Percentiles rank a stretch among this genome's conserved stretches.
Evolutionary conservation across 2,888 invertebrate species (phyloP).

Genomic region (Tachystola acroxantha): DNA sequence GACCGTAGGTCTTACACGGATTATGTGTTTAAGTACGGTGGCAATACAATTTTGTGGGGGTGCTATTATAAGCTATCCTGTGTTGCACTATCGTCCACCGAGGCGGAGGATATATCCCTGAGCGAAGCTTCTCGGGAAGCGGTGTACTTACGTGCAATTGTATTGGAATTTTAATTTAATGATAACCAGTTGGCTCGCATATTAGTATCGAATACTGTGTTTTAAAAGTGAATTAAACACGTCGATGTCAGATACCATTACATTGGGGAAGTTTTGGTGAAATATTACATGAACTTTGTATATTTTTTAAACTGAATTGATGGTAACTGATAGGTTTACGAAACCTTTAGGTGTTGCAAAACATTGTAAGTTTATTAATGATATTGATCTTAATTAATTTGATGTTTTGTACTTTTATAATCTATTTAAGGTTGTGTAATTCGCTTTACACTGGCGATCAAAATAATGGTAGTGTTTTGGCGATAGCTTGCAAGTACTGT

Average conservation of each 20-base stretch:
- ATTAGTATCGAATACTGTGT: slow-evolving; percentile 6
- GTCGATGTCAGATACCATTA: slow-evolving; percentile 15
- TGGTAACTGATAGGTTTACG: slow-evolving; percentile 17
- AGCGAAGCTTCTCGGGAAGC: slow-evolving; percentile 11
- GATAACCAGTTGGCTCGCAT: slow-evolving; percentile 13
- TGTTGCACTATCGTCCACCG: too few species aligned
- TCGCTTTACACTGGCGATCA: too few species aligned
- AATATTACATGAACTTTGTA: too few species aligned
- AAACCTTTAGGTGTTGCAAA: slow-evolving; percentile 13
- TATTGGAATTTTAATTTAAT: too few species aligned
- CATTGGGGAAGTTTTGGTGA: slow-evolving; percentile 9
- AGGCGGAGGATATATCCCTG: slow-evolving; percentile 8
- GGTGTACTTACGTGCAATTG: slow-evolving; percentile 13
- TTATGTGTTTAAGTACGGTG: too few species aligned
- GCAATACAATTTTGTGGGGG: slow-evolving; percentile 9
- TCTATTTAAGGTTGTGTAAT: too few species aligned
- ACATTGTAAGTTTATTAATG: slow-evolving; percentile 14
- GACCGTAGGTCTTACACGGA: slow-evolving; percentile 3
- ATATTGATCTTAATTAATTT: too few species aligned
- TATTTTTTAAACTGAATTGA: slow-evolving; percentile 11
- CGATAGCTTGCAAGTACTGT: too few species aligned
- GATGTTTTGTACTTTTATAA: too few species aligned
- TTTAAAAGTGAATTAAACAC: slow-evolving; percentile 10
- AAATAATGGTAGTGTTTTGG: too few species aligned
- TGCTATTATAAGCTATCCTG: too few species aligned